These are phyloP conservation scores for Laticauda colubrina DNA, from an alignment of 2,113 vertebrate genomes.

Conservation along the genomic window DNA sequence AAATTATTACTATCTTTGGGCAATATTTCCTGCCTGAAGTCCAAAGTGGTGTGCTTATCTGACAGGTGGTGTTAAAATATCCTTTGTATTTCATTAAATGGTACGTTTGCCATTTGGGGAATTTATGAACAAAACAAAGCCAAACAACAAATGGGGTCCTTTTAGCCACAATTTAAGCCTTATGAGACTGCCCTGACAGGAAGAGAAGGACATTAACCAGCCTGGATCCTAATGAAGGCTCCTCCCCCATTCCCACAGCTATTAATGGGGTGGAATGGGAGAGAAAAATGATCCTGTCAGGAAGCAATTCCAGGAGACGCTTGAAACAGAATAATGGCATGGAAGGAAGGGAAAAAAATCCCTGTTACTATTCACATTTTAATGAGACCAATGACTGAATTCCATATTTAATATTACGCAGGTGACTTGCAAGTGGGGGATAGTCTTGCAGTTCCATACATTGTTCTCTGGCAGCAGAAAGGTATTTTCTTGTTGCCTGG, in stretches of 20 bases:
- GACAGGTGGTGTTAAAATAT: not conserved
- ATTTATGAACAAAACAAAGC: not conserved
- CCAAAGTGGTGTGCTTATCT: not conserved
- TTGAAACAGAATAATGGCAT: not conserved
- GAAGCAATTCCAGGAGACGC: not conserved
- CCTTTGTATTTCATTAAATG: not conserved
- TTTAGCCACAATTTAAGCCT: not conserved
- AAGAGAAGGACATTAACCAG: not conserved
- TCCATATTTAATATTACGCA: not conserved
- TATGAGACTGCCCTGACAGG: not conserved
- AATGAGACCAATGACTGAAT: not conserved
- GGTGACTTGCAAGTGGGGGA: not conserved
- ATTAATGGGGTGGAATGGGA: not conserved
- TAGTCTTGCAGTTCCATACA: not conserved
- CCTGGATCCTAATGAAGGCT: not conserved
- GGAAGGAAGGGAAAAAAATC: not conserved
- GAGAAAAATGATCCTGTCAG: not conserved
- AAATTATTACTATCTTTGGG: not conserved
- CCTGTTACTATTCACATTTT: not conserved
- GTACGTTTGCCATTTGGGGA: not conserved
- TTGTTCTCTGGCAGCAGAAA: not conserved
- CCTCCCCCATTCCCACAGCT: not conserved
- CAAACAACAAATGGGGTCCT: not conserved
- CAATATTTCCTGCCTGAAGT: not conserved
- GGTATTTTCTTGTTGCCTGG: not conserved